Evolutionary conservation across 2,797 vertebrate species (phyloP).

Genomic region (Dendrocincla tyrannina): DNA sequence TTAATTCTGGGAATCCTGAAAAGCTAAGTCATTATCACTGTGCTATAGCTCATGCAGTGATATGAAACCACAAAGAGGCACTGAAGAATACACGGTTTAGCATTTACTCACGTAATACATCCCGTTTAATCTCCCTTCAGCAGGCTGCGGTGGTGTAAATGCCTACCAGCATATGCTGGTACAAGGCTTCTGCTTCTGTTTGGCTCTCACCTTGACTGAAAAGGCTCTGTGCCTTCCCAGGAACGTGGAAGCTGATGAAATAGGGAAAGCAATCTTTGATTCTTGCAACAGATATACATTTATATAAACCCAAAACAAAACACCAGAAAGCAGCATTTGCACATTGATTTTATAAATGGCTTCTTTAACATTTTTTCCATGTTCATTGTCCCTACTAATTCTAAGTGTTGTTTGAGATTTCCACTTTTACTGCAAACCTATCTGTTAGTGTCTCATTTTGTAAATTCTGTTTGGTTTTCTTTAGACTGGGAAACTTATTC

Average conservation of each 20-base stretch:
- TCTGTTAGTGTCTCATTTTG: background rate
- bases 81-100: background rate
- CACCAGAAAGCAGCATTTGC: background rate
- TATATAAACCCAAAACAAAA: background rate
- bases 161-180: background rate
- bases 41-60: background rate
- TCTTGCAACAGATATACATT: background rate
- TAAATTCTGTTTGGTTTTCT: background rate
- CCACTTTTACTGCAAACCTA: background rate
- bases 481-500: background rate
- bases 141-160: background rate
- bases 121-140: background rate
- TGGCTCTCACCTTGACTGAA: background rate
- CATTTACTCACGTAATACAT: background rate
- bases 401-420: background rate
- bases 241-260: background rate
- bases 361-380: background rate
- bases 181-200: background rate
- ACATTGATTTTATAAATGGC: background rate
- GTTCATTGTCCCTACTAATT: background rate
- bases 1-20: constrained; percentile 63
- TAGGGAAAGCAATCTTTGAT: background rate
- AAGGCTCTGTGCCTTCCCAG: background rate
- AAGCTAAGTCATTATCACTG: constrained; percentile 38
- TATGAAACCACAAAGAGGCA: background rate